Conservation (phyloP, 2,113 vertebrate genomes). For the Engraulis encrasicolus region DNA sequence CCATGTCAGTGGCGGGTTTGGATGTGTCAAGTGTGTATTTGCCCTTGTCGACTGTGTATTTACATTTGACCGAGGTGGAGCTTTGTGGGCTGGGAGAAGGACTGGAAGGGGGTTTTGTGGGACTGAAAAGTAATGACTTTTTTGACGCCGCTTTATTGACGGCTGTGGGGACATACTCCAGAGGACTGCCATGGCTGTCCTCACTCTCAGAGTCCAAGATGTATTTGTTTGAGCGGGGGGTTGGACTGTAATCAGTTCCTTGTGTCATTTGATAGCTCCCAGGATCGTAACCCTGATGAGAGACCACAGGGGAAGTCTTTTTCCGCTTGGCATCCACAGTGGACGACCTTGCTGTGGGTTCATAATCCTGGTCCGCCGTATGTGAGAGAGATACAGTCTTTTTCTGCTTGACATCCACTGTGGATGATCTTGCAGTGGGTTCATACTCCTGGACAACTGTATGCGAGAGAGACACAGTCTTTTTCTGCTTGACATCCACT, state of each 20-base stretch:
- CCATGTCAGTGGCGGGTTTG: constrained; percentile 89
- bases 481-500: too few species aligned
- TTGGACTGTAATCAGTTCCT: constrained; percentile 83
- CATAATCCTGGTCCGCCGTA: too few species aligned
- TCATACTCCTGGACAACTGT: too few species aligned
- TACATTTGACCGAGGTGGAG: constrained; percentile 72
- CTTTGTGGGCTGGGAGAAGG: constrained; percentile 56
- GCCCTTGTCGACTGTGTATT: constrained; percentile 95
- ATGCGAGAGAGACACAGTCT: too few species aligned
- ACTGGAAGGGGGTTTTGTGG: constrained; percentile 36
- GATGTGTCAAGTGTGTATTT: constrained; percentile 90
- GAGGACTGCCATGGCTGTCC: constrained; percentile 65
- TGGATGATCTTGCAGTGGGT: too few species aligned
- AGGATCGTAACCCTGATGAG: constrained; percentile 78
- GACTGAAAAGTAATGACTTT: constrained; percentile 51
- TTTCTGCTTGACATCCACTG: too few species aligned
- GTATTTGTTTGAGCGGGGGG: constrained; percentile 88
- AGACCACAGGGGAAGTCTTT: constrained; percentile 8
- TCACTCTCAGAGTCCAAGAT: constrained; percentile 76
- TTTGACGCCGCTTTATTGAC: constrained; percentile 69
- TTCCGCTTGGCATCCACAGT: too few species aligned
- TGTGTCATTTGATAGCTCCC: constrained; percentile 77
- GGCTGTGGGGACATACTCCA: constrained; percentile 91
- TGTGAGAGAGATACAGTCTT: too few species aligned
- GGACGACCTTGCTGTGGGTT: too few species aligned